These are phyloP conservation scores for Stylophora pistillata DNA, from an alignment of 64 coral and sea anemone species.

Conservation along the genomic window DNA sequence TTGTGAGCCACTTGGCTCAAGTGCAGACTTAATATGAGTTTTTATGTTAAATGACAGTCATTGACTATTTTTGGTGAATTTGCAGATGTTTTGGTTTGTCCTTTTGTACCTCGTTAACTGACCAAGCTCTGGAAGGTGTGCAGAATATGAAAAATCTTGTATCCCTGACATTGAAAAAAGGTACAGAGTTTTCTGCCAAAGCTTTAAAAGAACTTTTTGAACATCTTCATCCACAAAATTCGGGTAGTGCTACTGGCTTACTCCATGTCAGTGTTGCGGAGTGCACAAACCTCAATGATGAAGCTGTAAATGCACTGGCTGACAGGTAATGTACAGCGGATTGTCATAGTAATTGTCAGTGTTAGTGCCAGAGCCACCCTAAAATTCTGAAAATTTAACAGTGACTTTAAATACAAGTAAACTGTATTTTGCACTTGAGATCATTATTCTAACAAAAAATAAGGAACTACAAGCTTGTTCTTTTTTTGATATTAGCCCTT, in stretches of 20 bases:
- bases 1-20: no score
- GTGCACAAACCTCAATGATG: conserved; percentile 82
- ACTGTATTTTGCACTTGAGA: no score
- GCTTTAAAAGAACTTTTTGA: conserved; percentile 73
- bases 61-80: background rate
- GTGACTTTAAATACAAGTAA: no score
- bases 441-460: no score
- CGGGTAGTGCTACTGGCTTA: conserved; percentile 63
- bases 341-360: no score
- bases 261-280: conserved; percentile 68
- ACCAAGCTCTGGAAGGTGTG: conserved; percentile 59
- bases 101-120: conserved; percentile 87
- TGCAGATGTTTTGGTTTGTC: conserved; percentile 78
- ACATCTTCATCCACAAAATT: conserved; percentile 54
- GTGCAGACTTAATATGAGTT: background rate
- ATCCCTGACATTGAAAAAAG: conserved; percentile 73
- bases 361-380: no score
- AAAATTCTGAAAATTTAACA: no score
- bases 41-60: background rate
- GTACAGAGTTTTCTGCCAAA: conserved; percentile 66
- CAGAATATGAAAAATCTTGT: conserved; percentile 67
- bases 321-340: conserved; percentile 42
- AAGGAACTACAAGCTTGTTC: no score
- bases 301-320: conserved; percentile 43
- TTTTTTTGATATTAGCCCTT: background rate